Percentiles rank a stretch among this genome's conserved stretches.
phyloP scores from a whole-genome alignment of 2,797 vertebrate species.

The Urocyon cinereoargenteus region DNA sequence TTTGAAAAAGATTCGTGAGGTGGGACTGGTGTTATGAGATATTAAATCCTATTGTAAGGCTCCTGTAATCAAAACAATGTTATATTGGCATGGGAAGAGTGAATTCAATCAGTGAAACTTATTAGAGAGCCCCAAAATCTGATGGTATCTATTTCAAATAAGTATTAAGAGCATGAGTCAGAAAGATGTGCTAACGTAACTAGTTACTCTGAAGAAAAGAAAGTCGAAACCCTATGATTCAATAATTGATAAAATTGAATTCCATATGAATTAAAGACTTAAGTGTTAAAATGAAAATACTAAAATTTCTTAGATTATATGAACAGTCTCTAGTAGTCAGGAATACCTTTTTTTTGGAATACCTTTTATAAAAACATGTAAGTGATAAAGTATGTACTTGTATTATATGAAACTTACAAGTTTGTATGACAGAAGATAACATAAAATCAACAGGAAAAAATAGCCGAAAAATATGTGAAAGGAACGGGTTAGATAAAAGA shows the following conservation, averaged over 20 bases:
- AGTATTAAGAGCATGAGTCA: not conserved
- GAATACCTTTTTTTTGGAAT: not conserved
- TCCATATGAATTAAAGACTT: not conserved
- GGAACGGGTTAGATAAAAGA: not conserved
- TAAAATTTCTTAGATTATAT: not conserved
- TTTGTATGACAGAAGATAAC: not conserved
- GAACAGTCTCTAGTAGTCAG: not conserved
- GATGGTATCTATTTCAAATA: not conserved
- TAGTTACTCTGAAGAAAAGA: not conserved
- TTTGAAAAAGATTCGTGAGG: not conserved
- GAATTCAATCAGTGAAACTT: not conserved
- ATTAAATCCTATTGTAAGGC: not conserved
- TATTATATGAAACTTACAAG: not conserved
- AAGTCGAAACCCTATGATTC: not conserved
- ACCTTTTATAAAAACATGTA: not conserved
- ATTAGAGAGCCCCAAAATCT: not conserved
- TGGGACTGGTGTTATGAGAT: not conserved
- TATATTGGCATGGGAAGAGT: not conserved
- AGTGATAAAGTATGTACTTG: not conserved
- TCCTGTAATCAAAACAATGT: not conserved
- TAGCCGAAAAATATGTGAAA: not conserved
- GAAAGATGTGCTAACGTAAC: not conserved
- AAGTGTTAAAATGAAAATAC: constrained; percentile 21
- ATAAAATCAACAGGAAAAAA: not conserved
- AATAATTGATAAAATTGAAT: not conserved